Base-by-base conservation (phyloP, 2,797 vertebrate species). In the Phataginus tricuspis region DNA sequence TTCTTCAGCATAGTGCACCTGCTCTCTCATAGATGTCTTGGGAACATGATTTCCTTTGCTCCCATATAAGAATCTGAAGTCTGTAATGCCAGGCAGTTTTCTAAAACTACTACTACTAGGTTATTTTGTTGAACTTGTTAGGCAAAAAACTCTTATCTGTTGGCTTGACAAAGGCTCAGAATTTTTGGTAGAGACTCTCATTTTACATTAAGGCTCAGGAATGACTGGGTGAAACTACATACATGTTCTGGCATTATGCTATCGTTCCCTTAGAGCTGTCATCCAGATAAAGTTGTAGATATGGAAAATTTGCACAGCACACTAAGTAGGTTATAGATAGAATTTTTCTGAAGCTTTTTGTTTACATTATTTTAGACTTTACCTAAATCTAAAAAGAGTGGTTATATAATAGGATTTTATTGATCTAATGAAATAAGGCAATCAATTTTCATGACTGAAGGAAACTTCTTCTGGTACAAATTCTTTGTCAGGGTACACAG, bases 401-500 rank as follows among this genome's bases (percentile, higher is more conserved):
- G 27, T 72, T 34, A 90, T 63, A 10, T 34, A 25, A 37, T 77
- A 21, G 18, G 31, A 51, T 82, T 75, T 85, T 77, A 57, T 53
- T 80, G 55, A 86, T 79, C 42, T 57, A 66, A 92, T 80, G 19
- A 68, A 71, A 69, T 91, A 90, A 75, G 18, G 5, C 71, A 87
- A 68, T 61, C 49, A 74, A 13, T 90, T 86, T 94, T 90, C 25
- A 71, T 77, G 16, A 27, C 37, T 29, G 25, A 91, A 93, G 77
- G 53, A 86, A 66, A 59, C 4, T 83, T 95, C 87, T 89, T 14
- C 42, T 71, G n/a, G 27, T 86, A 45, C 78, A 89, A 88, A 71
- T 89, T 84, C 19, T 57, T 85, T 57, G 25, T 94, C n/a, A 42
- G 57, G n/a, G 45, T 34, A 7, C 27, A 83, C 42, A 45, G 45